These are phyloP conservation scores for Protodeltote pygarga DNA, from an alignment of 2,888 invertebrate genomes.

Conservation along the genomic window DNA sequence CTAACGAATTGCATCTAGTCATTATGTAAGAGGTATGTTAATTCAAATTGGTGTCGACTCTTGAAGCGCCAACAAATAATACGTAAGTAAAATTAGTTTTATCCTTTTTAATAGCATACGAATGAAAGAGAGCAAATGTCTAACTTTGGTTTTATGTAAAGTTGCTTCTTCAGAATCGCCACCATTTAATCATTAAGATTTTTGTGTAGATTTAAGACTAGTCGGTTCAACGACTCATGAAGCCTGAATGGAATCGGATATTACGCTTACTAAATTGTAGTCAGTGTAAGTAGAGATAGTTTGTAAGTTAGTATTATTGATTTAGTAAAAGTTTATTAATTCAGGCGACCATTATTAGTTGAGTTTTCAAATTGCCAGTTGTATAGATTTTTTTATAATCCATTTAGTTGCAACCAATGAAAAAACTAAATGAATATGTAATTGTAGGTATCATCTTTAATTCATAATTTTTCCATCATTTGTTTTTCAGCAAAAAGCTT, in stretches of 20 bases:
- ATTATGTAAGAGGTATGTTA: constrained; percentile 44
- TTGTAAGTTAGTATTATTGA: constrained; percentile 22
- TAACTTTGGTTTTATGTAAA: too few species aligned
- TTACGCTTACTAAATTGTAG: constrained; percentile 78
- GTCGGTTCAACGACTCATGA: constrained; percentile 53
- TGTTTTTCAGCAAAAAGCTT: background rate
- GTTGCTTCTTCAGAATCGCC: background rate
- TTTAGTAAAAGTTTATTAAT: constrained; percentile 19
- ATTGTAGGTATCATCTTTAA: background rate
- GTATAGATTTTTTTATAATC: too few species aligned
- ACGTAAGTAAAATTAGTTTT: too few species aligned
- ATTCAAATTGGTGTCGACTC: too few species aligned
- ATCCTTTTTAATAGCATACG: too few species aligned
- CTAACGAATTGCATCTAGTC: constrained; percentile 67
- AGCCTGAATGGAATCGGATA: constrained; percentile 77
- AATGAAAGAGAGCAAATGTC: too few species aligned
- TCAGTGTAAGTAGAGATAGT: constrained; percentile 46
- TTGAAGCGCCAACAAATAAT: too few species aligned
- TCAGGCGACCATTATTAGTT: constrained; percentile 11
- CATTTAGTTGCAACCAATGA: too few species aligned
- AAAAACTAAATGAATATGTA: too few species aligned
- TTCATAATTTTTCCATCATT: background rate
- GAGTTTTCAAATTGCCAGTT: too few species aligned
- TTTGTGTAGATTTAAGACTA: constrained; percentile 50
- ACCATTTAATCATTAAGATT: constrained; percentile 35